A percentile compares a stretch with the other conserved stretches of the same genome.
phyloP scores from a whole-genome alignment of 2,113 vertebrate species.

The Hippoglossus stenolepis region DNA sequence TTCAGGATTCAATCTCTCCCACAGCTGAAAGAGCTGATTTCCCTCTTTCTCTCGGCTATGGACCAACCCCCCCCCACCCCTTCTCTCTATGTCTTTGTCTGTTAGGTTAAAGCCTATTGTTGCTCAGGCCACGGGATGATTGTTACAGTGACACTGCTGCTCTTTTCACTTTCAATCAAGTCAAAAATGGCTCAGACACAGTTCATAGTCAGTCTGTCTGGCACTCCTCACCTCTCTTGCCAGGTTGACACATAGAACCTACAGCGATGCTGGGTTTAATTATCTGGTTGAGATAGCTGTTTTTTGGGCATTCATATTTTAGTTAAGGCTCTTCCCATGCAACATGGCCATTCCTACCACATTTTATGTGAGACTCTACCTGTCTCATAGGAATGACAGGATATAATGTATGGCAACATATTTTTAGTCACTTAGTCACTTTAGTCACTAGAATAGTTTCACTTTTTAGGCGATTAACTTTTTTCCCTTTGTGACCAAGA shows the following conservation, averaged over 20 bases:
- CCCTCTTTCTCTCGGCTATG: background rate
- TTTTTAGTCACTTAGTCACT: too few relatives aligned
- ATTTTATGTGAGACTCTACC: too few relatives aligned
- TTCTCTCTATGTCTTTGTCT: constrained; percentile 22
- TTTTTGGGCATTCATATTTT: background rate
- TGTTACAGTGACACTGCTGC: constrained; percentile 67
- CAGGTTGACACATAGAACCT: constrained; percentile 33
- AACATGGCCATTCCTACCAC: background rate
- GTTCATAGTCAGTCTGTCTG: constrained; percentile 52
- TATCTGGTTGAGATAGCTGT: constrained; percentile 21
- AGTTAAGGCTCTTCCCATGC: background rate
- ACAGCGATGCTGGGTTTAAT: constrained; percentile 18
- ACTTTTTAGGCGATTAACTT: too few relatives aligned
- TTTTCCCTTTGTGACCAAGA: too few relatives aligned
- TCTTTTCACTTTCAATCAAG: constrained; percentile 76
- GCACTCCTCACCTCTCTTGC: constrained; percentile 21
- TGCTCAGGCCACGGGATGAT: constrained; percentile 59
- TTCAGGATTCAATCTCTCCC: constrained; percentile 18
- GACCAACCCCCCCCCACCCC: background rate
- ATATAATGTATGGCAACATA: too few relatives aligned
- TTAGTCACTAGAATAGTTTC: too few relatives aligned
- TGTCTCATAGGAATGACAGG: too few relatives aligned
- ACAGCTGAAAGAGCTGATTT: constrained; percentile 16
- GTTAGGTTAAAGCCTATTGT: constrained; percentile 67
- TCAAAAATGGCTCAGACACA: constrained; percentile 52